Percentiles rank a stretch among this genome's conserved stretches.
Conservation (phyloP, 2,113 vertebrate genomes). For the Edolisoma coerulescens region DNA sequence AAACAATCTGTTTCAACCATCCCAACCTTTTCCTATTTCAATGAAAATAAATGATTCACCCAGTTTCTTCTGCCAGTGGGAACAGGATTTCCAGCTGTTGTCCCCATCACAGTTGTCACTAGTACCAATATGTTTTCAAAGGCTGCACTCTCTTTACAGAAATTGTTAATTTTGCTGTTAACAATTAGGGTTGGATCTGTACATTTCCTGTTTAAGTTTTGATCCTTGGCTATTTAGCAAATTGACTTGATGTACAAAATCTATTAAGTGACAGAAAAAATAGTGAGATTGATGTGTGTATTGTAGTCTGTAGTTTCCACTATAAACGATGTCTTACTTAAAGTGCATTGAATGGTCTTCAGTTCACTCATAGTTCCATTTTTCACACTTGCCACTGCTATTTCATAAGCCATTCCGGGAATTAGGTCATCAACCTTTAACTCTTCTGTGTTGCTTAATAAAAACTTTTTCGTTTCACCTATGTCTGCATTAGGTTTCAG, state of each 20-base stretch:
- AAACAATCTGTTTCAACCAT: neutral
- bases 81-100: neutral
- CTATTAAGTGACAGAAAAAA: neutral
- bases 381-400: constrained; percentile 74
- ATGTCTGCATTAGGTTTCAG: constrained; percentile 26
- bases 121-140: neutral
- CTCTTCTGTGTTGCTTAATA: constrained; percentile 66
- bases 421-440: constrained; percentile 69
- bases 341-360: constrained; percentile 72
- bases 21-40: neutral
- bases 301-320: neutral
- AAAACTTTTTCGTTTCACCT: constrained; percentile 26
- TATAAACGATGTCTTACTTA: constrained; percentile 70
- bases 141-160: neutral
- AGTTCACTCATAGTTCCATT: constrained; percentile 75
- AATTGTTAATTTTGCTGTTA: neutral
- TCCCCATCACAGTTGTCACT: neutral
- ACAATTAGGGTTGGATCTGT: neutral
- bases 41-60: neutral
- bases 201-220: neutral
- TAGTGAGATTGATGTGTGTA: neutral
- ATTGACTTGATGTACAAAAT: neutral
- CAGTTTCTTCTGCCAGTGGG: neutral
- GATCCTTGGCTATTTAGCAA: neutral
- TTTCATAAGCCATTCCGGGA: constrained; percentile 80